A percentile compares a stretch with the other conserved stretches of the same genome.
phyloP scores from a whole-genome alignment of 2,797 vertebrate species.

The Rhinoraja longicauda region DNA sequence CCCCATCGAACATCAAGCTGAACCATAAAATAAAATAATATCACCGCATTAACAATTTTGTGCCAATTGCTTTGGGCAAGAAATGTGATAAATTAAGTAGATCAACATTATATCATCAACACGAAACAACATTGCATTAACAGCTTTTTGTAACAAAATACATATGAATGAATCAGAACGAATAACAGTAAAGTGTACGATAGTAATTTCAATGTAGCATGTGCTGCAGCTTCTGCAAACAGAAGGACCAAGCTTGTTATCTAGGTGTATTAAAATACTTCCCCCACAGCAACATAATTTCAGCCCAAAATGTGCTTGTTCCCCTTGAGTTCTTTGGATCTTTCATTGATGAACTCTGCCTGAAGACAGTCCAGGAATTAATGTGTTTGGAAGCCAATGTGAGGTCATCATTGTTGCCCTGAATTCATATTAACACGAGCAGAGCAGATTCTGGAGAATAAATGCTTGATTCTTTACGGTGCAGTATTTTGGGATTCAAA shows the following conservation, averaged over 20 bases:
- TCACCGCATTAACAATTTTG: background rate
- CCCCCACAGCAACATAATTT: constrained; percentile 32
- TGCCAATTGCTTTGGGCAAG: background rate
- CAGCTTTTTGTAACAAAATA: constrained; percentile 1
- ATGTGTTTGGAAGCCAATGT: background rate
- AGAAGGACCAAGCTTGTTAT: background rate
- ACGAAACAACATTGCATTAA: background rate
- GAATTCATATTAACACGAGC: background rate
- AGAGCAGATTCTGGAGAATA: background rate
- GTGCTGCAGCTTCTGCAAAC: background rate
- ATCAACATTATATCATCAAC: constrained; percentile 11
- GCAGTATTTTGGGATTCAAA: background rate
- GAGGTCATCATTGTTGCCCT: constrained; percentile 13
- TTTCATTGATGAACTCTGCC: constrained; percentile 24
- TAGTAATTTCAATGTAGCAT: constrained; percentile 32
- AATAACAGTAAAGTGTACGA: constrained; percentile 24
- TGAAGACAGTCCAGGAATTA: background rate
- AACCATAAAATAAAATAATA: background rate
- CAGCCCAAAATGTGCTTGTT: background rate
- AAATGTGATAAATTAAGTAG: background rate
- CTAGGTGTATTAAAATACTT: background rate
- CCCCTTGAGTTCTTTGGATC: background rate
- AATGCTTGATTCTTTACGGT: background rate
- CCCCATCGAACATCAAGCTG: background rate
- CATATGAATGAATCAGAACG: constrained; percentile 33